Conservation (phyloP, 2,888 invertebrate species). For the Heliconius sara region DNA sequence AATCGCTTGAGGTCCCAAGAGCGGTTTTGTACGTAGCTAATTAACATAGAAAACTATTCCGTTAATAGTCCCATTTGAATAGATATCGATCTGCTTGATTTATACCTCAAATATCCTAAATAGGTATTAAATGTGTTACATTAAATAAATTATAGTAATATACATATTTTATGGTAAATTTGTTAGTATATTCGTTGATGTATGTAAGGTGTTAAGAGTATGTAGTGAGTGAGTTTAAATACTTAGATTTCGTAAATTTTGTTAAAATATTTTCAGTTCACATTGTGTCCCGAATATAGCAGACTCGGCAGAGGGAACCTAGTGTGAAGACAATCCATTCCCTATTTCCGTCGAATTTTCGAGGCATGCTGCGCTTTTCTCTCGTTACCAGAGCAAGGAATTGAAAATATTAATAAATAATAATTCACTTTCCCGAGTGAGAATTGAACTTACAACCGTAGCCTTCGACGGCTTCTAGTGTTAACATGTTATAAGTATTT, state of each 20-base stretch:
- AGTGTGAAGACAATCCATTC: too few relatives aligned
- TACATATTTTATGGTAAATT: neutral
- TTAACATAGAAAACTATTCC: constrained; percentile 32
- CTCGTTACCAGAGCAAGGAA: too few relatives aligned
- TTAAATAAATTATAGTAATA: neutral
- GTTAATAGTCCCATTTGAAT: constrained; percentile 32
- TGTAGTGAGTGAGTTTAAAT: neutral
- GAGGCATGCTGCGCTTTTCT: too few relatives aligned
- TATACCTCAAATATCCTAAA: constrained; percentile 16
- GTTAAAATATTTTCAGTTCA: too few relatives aligned
- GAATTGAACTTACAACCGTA: too few relatives aligned
- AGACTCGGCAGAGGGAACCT: neutral
- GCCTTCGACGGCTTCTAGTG: too few relatives aligned
- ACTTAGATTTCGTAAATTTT: neutral
- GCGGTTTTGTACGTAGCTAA: constrained; percentile 23
- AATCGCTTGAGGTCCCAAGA: constrained; percentile 13
- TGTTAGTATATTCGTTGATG: neutral
- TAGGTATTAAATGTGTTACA: constrained; percentile 4
- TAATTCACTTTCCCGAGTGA: too few relatives aligned
- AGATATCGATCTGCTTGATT: constrained; percentile 32
- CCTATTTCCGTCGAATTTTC: too few relatives aligned
- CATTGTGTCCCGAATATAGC: too few relatives aligned
- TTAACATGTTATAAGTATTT: too few relatives aligned
- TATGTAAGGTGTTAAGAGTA: neutral
- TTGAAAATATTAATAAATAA: too few relatives aligned